These are phyloP conservation scores for Tamandua tetradactyla DNA, from an alignment of 2,797 vertebrate genomes.

Conservation along the genomic window DNA sequence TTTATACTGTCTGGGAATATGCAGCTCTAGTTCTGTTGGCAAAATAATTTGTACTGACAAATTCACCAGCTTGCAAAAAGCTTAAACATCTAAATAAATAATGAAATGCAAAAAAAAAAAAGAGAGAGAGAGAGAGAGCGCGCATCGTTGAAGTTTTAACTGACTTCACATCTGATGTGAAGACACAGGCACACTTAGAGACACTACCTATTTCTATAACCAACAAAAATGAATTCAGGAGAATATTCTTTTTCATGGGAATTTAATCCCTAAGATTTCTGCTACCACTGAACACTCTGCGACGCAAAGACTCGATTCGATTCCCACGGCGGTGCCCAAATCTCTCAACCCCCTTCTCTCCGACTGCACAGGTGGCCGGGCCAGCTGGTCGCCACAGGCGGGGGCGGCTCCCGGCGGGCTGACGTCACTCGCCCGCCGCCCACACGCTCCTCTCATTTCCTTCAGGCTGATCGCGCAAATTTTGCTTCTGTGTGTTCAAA, in stretches of 20 bases:
- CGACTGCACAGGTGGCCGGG: conserved; percentile 62
- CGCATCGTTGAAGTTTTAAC: neutral
- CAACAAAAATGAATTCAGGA: neutral
- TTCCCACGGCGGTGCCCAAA: neutral
- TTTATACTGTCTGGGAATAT: no score
- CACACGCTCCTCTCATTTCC: neutral
- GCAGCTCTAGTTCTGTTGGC: no score
- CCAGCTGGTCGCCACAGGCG: conserved; percentile 69
- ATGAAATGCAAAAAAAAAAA: no score
- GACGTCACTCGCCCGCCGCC: conserved; percentile 70
- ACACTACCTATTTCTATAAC: neutral
- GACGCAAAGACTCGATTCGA: neutral
- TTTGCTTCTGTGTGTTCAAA: neutral
- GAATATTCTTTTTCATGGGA: neutral
- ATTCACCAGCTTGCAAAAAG: no score
- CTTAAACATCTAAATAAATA: no score
- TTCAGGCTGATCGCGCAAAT: neutral
- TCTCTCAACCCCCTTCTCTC: neutral
- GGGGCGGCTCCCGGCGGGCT: conserved; percentile 45
- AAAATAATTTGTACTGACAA: no score
- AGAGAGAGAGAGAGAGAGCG: no score
- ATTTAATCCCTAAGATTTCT: neutral
- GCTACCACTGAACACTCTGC: neutral
- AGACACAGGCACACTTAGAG: neutral
- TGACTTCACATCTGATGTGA: neutral